Base-by-base conservation (phyloP, 2,888 invertebrate genomes). In the Cosmopolites sordidus region DNA sequence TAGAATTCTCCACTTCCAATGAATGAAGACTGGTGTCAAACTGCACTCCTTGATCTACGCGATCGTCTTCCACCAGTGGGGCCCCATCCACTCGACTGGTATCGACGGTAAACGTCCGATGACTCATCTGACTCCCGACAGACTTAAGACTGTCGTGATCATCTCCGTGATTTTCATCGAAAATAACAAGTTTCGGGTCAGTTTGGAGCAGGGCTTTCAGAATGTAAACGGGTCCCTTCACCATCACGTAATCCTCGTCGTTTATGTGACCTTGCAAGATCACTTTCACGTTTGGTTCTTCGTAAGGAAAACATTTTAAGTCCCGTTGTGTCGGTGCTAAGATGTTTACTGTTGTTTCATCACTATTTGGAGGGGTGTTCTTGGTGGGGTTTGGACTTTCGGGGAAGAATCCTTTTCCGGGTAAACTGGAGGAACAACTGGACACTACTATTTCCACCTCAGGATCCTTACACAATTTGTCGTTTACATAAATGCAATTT, bases 191-290 rank as follows among this genome's bases (percentile, higher is more conserved):
- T 29, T 52, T 53, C 11, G 58, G 52, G 27, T 58, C 43, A 4
- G 48, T 44, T 12, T 62, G 52, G 5, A 65, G 41, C 43, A 64
- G 48, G n/a, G 53, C 51, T 51, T 60, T 61, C 4, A 62, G 59
- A 30, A 66, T 44, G 45, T 65, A 64, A 4, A 65, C 54, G 1
- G 64, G 64, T 8, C 64, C 66, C 15, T 64, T 60, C 5, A 66
- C 47, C 42, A 64, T 50, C 6, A 64, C 51, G 48, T 62, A 66
- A 37, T 64, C 64, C 18, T 60, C 58, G 3, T 59, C 51, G 16
- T 55, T 48, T 4, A 48, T 41, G 16, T 63, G 65, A 77, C 79
- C 73, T 9, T 59, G 49, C 17, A 55, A 16, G 22, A 54, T 45
- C 3, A 62, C 49, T 53, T 60, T 61, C 5, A 62, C 39, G 1